Conservation (phyloP, 1,140 invertebrate species). For the Megathymus violae region DNA sequence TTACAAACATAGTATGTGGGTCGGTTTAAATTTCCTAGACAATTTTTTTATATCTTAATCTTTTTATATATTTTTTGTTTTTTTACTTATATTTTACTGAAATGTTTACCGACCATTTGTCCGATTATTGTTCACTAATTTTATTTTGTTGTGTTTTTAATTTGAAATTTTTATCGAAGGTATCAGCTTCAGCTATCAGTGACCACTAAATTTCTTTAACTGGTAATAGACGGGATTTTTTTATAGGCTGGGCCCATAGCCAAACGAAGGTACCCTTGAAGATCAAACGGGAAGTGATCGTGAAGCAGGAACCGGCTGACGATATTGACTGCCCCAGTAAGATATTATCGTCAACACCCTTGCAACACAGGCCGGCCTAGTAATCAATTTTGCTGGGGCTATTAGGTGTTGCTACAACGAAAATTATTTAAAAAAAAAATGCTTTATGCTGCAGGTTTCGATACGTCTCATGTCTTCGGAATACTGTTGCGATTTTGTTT, state of each 20-base stretch:
- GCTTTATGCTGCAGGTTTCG: conserved; percentile 17
- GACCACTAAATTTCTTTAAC: no score
- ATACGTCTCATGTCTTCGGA: conserved; percentile 9
- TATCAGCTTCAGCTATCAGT: no score
- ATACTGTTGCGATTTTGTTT: conserved; percentile 2
- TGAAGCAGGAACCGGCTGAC: conserved; percentile 64
- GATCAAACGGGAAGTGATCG: conserved; percentile 63
- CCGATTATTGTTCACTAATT: conserved; percentile 6
- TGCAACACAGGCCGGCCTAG: conserved; percentile 33
- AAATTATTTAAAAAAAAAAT: conserved; percentile 33
- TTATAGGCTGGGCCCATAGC: conserved; percentile 54
- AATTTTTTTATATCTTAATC: no score
- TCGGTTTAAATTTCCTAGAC: no score
- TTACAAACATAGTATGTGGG: no score
- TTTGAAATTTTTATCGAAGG: neutral
- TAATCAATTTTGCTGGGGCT: conserved; percentile 38
- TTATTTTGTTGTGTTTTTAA: neutral
- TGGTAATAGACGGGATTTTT: conserved; percentile 24
- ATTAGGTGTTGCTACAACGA: conserved; percentile 41
- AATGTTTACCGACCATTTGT: no score
- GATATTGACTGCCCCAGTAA: conserved; percentile 53
- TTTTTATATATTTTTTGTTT: no score
- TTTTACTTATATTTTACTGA: no score
- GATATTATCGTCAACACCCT: conserved; percentile 34
- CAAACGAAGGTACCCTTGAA: conserved; percentile 50